A percentile compares a stretch with the other conserved stretches of the same genome.
Conservation (phyloP, 2,113 vertebrate genomes). For the Chlorocebus sabaeus region DNA sequence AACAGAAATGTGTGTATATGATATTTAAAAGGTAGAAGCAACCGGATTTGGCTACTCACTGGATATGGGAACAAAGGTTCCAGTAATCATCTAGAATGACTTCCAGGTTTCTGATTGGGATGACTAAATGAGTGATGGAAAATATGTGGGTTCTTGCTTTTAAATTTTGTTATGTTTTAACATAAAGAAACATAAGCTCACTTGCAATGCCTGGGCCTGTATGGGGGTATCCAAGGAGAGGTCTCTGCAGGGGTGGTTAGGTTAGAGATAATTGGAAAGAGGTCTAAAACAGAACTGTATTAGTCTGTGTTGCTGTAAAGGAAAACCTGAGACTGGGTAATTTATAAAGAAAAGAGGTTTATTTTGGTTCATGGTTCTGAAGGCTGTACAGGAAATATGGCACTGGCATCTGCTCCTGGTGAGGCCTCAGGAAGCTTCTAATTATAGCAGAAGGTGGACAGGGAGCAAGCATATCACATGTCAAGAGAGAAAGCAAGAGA, state of each 20-base stretch:
- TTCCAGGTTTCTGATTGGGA: not conserved
- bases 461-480: too few relatives aligned
- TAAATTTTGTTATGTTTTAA: not conserved
- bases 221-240: not conserved
- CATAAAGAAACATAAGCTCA: not conserved
- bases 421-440: too few relatives aligned
- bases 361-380: too few relatives aligned
- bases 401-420: too few relatives aligned
- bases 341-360: too few relatives aligned
- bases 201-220: not conserved
- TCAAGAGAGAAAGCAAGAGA: too few relatives aligned
- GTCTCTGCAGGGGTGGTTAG: not conserved
- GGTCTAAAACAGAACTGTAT: not conserved
- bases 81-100: not conserved
- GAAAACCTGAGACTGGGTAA: too few relatives aligned
- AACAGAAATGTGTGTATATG: not conserved
- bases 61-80: not conserved
- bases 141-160: not conserved
- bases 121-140: not conserved
- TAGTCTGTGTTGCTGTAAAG: too few relatives aligned
- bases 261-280: not conserved
- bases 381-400: too few relatives aligned
- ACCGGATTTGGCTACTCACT: not conserved
- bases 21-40: not conserved
- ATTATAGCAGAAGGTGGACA: too few relatives aligned